Conservation (phyloP, 2,113 vertebrate species). For the Ctenodactylus gundi region DNA sequence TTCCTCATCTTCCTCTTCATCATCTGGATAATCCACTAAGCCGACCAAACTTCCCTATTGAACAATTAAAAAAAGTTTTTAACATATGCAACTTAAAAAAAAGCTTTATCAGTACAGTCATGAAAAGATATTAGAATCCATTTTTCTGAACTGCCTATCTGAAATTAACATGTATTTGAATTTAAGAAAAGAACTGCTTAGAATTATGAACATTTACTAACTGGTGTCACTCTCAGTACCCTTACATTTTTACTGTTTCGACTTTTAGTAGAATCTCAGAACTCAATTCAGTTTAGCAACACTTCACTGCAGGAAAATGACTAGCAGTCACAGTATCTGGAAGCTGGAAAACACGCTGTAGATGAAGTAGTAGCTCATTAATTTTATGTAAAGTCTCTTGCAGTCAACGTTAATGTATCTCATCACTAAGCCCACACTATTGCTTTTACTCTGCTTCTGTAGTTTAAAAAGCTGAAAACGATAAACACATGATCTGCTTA, state of each 20-base stretch:
- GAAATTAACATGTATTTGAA: conserved; percentile 6
- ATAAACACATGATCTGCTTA: conserved; percentile 19
- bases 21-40: conserved; percentile 98
- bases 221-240: background rate
- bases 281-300: conserved; percentile 37
- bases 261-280: conserved; percentile 22
- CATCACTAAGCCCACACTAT: background rate
- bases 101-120: background rate
- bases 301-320: background rate
- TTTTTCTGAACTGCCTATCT: conserved; percentile 10
- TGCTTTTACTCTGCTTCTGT: conserved; percentile 15
- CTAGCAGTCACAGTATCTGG: background rate
- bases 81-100: background rate
- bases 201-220: background rate
- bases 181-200: conserved; percentile 3
- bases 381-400: background rate
- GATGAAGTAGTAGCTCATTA: background rate
- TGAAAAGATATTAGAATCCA: background rate
- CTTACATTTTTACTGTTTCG: conserved; percentile 6
- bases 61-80: conserved; percentile 41
- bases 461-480: background rate
- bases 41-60: conserved; percentile 93
- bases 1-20: conserved; percentile 97
- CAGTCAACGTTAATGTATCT: background rate
- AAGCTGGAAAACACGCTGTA: background rate